phyloP scores from a whole-genome alignment of 2,113 vertebrate genomes.

The Chrysemys picta region DNA sequence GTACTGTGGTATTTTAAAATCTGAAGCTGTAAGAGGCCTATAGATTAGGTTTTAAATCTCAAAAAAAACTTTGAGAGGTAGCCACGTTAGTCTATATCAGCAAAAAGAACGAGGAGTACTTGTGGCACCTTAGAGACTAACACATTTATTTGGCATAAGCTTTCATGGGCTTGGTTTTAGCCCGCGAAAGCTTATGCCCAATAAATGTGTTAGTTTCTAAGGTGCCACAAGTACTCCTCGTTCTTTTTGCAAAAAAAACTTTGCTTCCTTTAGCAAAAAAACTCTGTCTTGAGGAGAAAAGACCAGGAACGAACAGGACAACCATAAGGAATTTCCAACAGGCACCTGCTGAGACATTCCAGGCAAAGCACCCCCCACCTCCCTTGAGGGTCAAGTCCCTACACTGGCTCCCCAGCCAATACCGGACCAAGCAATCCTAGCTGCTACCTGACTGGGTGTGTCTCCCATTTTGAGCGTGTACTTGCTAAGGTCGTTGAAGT shows the following conservation, averaged over 20 bases:
- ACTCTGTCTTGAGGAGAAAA: too few relatives aligned
- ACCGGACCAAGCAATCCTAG: neutral
- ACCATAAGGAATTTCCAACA: neutral
- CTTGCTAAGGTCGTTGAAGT: rapidly evolving
- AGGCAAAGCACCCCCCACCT: neutral
- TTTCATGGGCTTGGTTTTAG: too few relatives aligned
- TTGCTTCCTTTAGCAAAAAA: neutral
- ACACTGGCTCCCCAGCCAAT: neutral
- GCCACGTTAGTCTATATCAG: too few relatives aligned
- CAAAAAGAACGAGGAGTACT: too few relatives aligned
- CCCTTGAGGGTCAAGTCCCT: too few relatives aligned
- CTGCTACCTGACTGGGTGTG: neutral
- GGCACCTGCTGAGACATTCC: rapidly evolving
- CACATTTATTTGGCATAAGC: too few relatives aligned
- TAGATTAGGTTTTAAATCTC: neutral
- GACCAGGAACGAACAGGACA: neutral
- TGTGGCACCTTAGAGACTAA: too few relatives aligned
- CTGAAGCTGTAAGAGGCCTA: neutral
- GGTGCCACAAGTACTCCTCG: too few relatives aligned
- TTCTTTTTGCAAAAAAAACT: neutral
- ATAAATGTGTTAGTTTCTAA: too few relatives aligned
- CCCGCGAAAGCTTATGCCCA: too few relatives aligned
- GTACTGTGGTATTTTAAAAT: neutral
- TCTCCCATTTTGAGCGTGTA: neutral
- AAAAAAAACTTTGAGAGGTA: neutral